phyloP scores from a whole-genome alignment of 2,797 vertebrate genomes.

The Bothrops alternatus region DNA sequence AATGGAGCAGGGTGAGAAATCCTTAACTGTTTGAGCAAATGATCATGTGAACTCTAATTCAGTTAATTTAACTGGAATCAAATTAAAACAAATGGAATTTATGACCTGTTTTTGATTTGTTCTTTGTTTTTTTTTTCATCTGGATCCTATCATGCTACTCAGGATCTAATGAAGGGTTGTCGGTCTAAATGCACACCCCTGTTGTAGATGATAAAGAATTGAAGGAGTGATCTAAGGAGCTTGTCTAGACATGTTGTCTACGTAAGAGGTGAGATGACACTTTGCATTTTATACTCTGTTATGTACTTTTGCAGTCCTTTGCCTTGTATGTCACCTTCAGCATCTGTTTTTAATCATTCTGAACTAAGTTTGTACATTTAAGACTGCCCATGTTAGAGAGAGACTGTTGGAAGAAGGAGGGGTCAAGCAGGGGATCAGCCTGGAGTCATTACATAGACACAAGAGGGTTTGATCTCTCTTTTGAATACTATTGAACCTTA shows the following conservation, averaged over 20 bases:
- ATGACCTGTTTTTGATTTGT: neutral
- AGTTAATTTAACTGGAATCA: neutral
- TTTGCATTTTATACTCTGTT: neutral
- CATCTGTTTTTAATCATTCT: neutral
- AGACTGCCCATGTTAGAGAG: neutral
- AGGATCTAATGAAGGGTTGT: neutral
- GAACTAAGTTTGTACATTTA: neutral
- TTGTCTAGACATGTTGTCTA: neutral
- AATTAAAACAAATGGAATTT: neutral
- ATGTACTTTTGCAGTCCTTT: neutral
- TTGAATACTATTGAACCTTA: neutral
- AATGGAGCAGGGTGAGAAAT: neutral
- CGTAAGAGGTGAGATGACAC: neutral
- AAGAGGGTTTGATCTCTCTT: neutral
- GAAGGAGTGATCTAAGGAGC: neutral
- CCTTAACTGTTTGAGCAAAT: neutral
- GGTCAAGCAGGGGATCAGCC: neutral
- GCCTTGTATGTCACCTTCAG: neutral
- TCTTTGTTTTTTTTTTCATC: neutral
- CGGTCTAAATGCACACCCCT: neutral
- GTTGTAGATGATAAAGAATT: neutral
- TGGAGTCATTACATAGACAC: neutral
- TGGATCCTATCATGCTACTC: neutral
- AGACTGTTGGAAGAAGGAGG: neutral
- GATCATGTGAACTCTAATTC: neutral